Evolutionary conservation across 2,888 invertebrate species (phyloP).

Genomic region (Brenthis hecate): DNA sequence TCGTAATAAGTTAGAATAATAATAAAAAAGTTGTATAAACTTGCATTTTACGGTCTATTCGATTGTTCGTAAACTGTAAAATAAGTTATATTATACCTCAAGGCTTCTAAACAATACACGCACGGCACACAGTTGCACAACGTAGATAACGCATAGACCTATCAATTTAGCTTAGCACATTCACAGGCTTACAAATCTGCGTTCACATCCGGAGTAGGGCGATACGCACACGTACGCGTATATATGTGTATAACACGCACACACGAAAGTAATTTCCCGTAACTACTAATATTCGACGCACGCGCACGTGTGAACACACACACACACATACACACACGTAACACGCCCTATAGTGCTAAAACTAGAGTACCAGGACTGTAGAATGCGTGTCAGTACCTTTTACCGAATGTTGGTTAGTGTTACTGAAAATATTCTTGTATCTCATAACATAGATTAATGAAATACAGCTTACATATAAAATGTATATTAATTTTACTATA

Average conservation of each 20-base stretch:
- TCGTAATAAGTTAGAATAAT: background rate
- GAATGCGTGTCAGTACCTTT: slow-evolving; percentile 20
- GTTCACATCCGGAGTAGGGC: slow-evolving; percentile 79
- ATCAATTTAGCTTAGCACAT: slow-evolving; percentile 76
- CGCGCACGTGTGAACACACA: slow-evolving; percentile 45
- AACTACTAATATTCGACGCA: slow-evolving; percentile 48
- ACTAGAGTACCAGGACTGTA: slow-evolving; percentile 30
- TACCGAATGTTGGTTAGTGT: slow-evolving; percentile 14
- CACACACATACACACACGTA: slow-evolving; percentile 49
- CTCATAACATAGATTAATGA: background rate
- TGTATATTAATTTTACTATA: background rate
- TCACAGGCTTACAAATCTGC: slow-evolving; percentile 74
- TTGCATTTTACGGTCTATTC: slow-evolving; percentile 72
- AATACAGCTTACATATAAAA: background rate
- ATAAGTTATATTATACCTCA: slow-evolving; percentile 69
- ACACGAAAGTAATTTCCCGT: slow-evolving; percentile 58
- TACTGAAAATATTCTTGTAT: slow-evolving; percentile 5
- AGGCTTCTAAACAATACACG: slow-evolving; percentile 55
- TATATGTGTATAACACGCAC: slow-evolving; percentile 57
- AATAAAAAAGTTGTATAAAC: background rate
- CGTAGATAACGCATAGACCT: slow-evolving; percentile 66
- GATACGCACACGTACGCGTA: slow-evolving; percentile 38
- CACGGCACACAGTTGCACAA: slow-evolving; percentile 55
- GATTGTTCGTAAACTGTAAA: slow-evolving; percentile 62
- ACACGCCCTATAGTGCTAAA: slow-evolving; percentile 53